Conservation (phyloP, 2,888 invertebrate species). For the Amphipoea oculea region DNA sequence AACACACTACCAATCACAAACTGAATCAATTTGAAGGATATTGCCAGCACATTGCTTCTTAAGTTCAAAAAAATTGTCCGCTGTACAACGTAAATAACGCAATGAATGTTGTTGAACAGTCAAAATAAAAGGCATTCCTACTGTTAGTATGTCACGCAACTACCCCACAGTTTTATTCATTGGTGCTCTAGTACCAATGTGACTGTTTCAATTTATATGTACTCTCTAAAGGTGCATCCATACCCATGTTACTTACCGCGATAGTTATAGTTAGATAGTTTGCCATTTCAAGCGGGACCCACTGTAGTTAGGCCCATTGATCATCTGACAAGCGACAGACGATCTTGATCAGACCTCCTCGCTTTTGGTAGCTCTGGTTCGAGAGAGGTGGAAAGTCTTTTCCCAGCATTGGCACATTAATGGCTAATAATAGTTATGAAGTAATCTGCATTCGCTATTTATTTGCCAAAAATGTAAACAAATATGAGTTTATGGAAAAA, state of each 20-base stretch:
- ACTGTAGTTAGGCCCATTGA: neutral
- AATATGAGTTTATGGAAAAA: too few species aligned
- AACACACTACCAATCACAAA: neutral
- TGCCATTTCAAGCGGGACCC: too few species aligned
- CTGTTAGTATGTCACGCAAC: too few species aligned
- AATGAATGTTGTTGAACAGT: neutral
- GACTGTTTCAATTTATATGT: neutral
- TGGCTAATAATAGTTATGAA: neutral
- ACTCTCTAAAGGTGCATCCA: too few species aligned
- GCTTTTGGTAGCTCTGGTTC: neutral
- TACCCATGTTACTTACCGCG: too few species aligned
- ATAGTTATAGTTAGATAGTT: too few species aligned
- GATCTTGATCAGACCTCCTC: neutral
- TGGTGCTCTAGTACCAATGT: neutral
- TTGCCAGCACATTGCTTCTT: neutral
- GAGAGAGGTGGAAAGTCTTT: neutral
- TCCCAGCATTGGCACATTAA: neutral
- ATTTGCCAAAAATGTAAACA: too few species aligned
- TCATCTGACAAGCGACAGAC: neutral
- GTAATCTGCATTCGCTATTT: too few species aligned
- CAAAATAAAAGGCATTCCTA: neutral
- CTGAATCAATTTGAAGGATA: neutral
- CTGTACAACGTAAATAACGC: neutral
- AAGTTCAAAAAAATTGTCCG: neutral
- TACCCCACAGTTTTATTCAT: neutral